Evolutionary conservation across 2,888 invertebrate genomes (phyloP).

Genomic region (Erebia aethiops): DNA sequence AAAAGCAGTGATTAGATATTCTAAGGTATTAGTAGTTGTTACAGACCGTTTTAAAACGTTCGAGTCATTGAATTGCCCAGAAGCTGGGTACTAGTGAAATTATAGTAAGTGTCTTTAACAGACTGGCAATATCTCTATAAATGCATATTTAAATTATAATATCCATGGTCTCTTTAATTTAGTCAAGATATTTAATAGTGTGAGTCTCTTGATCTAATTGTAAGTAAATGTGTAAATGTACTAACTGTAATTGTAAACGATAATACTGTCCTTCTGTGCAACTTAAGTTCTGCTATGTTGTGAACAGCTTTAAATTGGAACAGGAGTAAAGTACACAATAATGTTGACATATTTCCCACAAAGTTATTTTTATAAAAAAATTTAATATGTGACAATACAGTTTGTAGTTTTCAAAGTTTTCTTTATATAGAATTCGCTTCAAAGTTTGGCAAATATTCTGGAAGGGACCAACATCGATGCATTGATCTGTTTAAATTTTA

Average conservation of each 20-base stretch:
- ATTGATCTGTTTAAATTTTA: conserved; percentile 53
- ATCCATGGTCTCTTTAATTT: conserved; percentile 80
- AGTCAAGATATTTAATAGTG: conserved; percentile 83
- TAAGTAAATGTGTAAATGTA: conserved; percentile 75
- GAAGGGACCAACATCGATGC: conserved; percentile 78
- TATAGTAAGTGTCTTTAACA: conserved; percentile 79
- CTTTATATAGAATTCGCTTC: conserved; percentile 57
- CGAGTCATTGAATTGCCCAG: conserved; percentile 79
- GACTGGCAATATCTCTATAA: conserved; percentile 82
- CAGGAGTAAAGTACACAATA: conserved; percentile 77
- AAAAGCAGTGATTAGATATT: conserved; percentile 82
- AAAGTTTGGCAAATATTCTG: conserved; percentile 70
- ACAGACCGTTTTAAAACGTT: conserved; percentile 77
- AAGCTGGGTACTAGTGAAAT: conserved; percentile 80
- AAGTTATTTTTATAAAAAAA: conserved; percentile 78
- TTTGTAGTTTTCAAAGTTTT: conserved; percentile 68
- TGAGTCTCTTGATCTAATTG: conserved; percentile 78
- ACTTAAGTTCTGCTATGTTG: conserved; percentile 80
- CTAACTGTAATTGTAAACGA: conserved; percentile 67
- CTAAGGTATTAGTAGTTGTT: conserved; percentile 82
- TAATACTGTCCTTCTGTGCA: conserved; percentile 78
- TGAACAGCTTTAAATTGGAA: conserved; percentile 80
- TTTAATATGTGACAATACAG: conserved; percentile 80
- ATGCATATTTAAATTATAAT: conserved; percentile 80
- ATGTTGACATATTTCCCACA: conserved; percentile 67